Evolutionary conservation across 2,797 vertebrate genomes (phyloP), one percentile per base, ranked within the genome.

Genomic region (Tangara arthus): DNA sequence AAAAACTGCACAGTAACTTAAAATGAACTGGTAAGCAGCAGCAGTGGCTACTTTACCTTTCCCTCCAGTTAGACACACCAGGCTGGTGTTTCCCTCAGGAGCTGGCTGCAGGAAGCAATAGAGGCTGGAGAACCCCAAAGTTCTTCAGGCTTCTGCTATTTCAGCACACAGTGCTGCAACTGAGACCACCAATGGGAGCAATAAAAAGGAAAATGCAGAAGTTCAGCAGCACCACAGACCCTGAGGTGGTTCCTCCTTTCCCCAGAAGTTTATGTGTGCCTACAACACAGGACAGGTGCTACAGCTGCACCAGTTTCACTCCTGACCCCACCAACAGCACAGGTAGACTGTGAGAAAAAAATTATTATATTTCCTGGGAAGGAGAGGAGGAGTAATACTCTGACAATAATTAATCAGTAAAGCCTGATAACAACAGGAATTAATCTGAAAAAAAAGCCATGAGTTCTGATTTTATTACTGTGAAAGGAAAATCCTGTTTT

Each of bases 151-250:
- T 87, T 79, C 56, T 90, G 42, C 50, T 53, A 8, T 15, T 20
- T 7, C 39, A 65, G 23, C 1, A 1, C 5, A 0, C 20, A 65
- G 28, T 72, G 42, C 23, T 9, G 2, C n/a, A 80, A 3, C 27
- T 35, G 30, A 84, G n/a, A 65, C 23, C 52, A 63, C 23, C 8
- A 52, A 44, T 8, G 8, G 15, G 20, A 80, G n/a, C 14, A 77
- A 52, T 20, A 56, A 64, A 63, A 66, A 14, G 27, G 46, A 79
- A 82, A 93, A 65, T 8, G 22, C 63, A 66, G 55, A 89, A 82
- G 24, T 59, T 50, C 56, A 52, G 81, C 21, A 39, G n/a, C 50
- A 66, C 18, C 27, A 32, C 56, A 66, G 27, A 11, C 20, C 55
- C 50, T 61, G 50, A 41, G 24, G 19, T 28, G 20, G 17, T 39